phyloP scores from a whole-genome alignment of 2,113 vertebrate species.

The Bos indicus region DNA sequence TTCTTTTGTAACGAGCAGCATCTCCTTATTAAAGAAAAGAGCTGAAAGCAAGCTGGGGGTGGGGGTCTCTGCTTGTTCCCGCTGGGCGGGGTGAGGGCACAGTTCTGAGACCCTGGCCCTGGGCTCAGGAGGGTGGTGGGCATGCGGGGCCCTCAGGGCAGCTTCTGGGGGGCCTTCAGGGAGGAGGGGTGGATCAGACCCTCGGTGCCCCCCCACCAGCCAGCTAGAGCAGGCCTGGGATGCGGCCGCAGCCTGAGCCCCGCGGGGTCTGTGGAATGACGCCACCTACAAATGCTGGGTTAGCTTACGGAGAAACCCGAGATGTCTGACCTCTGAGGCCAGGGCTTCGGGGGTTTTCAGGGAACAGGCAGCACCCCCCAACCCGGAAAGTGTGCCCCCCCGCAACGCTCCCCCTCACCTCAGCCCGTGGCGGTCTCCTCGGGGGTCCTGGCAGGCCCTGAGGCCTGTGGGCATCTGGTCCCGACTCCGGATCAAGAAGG shows the following conservation, averaged over 20 bases:
- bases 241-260: accelerated
- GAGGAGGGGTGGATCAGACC: background rate
- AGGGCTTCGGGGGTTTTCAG: background rate
- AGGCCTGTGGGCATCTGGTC: background rate
- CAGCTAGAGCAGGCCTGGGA: background rate
- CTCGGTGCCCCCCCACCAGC: background rate
- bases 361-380: background rate
- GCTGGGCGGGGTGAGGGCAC: background rate
- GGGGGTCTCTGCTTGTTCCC: conserved; percentile 31
- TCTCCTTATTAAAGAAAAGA: conserved; percentile 86
- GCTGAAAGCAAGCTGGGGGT: conserved; percentile 74
- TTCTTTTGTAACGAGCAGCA: conserved; percentile 83
- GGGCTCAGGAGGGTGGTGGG: background rate
- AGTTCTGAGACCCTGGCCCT: background rate
- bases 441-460: background rate
- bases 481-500: background rate
- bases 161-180: background rate
- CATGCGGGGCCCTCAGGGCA: background rate
- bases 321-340: background rate
- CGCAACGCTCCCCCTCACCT: background rate
- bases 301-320: background rate
- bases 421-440: background rate
- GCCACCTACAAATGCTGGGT: background rate
- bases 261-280: accelerated
- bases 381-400: too few species aligned